Conservation (phyloP, 92 coral and sea anemone species). For the Bergia puertoricense region DNA sequence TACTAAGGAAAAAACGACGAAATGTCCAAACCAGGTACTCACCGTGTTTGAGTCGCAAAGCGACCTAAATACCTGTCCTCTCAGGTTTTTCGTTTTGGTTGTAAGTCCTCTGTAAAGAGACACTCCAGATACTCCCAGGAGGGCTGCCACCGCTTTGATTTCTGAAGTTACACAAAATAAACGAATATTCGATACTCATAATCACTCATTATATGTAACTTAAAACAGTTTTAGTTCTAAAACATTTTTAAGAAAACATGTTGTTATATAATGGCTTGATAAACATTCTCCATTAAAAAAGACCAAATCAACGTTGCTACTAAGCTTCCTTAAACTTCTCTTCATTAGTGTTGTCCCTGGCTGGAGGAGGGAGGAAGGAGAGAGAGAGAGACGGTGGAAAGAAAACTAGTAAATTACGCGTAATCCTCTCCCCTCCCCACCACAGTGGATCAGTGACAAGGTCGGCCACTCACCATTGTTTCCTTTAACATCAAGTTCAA, state of each 20-base stretch:
- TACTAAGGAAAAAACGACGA: not conserved
- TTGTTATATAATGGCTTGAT: not conserved
- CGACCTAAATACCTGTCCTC: constrained; percentile 82
- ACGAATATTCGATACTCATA: not conserved
- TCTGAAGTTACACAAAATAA: constrained; percentile 45
- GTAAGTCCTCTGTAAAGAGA: constrained; percentile 92
- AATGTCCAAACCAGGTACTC: constrained; percentile 25
- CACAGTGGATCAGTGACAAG: not conserved
- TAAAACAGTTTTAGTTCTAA: too few species aligned
- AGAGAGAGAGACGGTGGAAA: not conserved
- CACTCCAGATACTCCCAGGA: constrained; percentile 90
- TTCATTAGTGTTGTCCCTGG: too few species aligned
- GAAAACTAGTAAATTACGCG: too few species aligned
- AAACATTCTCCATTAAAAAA: not conserved
- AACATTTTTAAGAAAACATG: too few species aligned
- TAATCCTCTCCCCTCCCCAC: not conserved
- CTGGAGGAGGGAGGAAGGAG: too few species aligned
- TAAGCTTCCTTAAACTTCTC: too few species aligned
- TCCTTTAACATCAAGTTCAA: constrained; percentile 92
- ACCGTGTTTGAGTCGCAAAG: constrained; percentile 80
- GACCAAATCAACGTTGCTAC: not conserved
- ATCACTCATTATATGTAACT: not conserved
- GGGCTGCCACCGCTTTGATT: constrained; percentile 93
- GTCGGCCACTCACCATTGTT: constrained; percentile 67
- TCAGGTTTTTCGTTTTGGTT: constrained; percentile 82